Evolutionary conservation across 2,888 invertebrate species (phyloP), one percentile per base, ranked within the genome.

Genomic region (Brachyptera risi): DNA sequence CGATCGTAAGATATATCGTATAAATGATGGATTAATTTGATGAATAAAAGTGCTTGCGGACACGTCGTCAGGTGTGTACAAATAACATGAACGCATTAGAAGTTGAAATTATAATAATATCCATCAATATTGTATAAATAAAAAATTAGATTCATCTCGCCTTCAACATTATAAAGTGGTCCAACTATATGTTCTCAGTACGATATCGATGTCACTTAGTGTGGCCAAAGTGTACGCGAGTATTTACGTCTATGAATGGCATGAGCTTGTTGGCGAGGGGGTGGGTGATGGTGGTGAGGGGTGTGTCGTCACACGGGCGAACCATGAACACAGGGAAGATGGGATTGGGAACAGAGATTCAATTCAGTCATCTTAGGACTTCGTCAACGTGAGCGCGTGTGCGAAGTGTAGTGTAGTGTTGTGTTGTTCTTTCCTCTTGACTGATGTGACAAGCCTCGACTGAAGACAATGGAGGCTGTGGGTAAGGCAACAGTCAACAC

Each of bases 401-500:
- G 5, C 31, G 31, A 31, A 31, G 31, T 11, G 5, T 11, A n/a
- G n/a, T 31, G 31, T 7, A 5, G 31, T 31, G 5, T 31, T 11
- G 5, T 7, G 31, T 11, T 31, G 5, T 11, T 5, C 7, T 31
- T 31, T 31, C 31, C 31, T 7, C 11, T 11, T 11, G 31, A 7
- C 31, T 7, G 5, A 31, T 7, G 31, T 31, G 31, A 31, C 7
- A 7, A 11, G 7, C 5, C 11, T n/a, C n/a, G n/a, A n/a, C n/a
- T n/a, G 26, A 50, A 26, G 26, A 26, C 50, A 26, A 54, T 54
- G 54, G 54, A 54, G 31, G 54, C 54, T 37, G 54, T 54, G 35
- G 54, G 54, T 54, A 38, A 54, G 54, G 5, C 31, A 31, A 31
- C 7, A 7, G 7, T 31, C 31, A 31, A 31, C 31, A 31, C 5